Base-by-base conservation (phyloP, 2,113 vertebrate genomes). In the Pica pica region DNA sequence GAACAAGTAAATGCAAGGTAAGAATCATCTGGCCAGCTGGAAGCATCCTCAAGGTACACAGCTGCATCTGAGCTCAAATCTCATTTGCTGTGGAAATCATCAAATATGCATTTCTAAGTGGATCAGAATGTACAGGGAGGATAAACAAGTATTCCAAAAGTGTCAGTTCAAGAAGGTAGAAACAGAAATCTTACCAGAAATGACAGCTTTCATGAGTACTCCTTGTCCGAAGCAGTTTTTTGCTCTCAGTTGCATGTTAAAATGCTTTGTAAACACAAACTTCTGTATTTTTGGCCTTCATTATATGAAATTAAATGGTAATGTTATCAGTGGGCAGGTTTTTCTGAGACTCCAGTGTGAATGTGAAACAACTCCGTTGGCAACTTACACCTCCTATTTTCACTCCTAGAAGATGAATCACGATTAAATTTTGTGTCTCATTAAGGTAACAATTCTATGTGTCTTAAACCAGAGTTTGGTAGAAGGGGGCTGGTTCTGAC, bases 21-120 rank as follows among this genome's bases (percentile, higher is more conserved):
- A 30, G 75, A 55, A 83, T 77, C 59, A 39, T 78, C 37, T 47
- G 81, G 57, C 41, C 83, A 89, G 60, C 69, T 71, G 92, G 82
- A 92, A 92, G 30, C 55, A 87, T 76, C 94, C 91, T 89, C 41
- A 74, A 91, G 90, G 68, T 90, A 81, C 7, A 3, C 86, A 93
- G 83, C 83, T 92, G 76, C 77, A 61, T 86, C 75, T 42, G 44
- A 87, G 76, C 42, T 79, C 50, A 55, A 35, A 74, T 41, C 67
- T 73, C 31, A 23, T 65, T 91, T 89, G 70, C 81, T 55, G 13
- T 47, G 74, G 63, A 95, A 83, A 70, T 87, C 67, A 63, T 91
- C 63, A 91, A 91, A 86, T 94, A 80, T 30, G 59, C 84, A 80
- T 91, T 94, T 95, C 70, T 80, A 67, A 90, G 82, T 88, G 68